A percentile compares a stretch with the other conserved stretches of the same genome.
These are phyloP conservation scores for Eupelmus urozonus DNA, from an alignment of 2,888 invertebrate genomes.

Conservation along the genomic window DNA sequence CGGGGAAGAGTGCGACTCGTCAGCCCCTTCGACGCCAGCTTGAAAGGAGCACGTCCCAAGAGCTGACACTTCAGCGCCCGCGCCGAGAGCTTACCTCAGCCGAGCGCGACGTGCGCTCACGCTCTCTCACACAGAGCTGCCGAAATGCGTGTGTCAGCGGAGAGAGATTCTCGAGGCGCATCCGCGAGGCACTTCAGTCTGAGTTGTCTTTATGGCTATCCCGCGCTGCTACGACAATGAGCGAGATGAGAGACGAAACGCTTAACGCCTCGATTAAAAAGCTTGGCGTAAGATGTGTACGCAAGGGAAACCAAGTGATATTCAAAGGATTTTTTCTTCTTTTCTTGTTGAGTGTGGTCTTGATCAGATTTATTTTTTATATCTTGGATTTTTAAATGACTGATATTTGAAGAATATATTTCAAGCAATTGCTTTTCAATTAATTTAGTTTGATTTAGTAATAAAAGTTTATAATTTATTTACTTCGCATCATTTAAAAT, in stretches of 20 bases:
- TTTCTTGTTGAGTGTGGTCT: too few relatives aligned
- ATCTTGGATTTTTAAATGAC: too few relatives aligned
- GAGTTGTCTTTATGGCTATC: constrained; percentile 1
- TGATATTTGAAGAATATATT: too few relatives aligned
- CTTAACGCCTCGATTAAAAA: constrained; percentile 28
- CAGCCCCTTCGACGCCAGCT: constrained; percentile 17
- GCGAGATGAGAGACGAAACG: constrained; percentile 1
- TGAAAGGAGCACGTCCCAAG: constrained; percentile 14
- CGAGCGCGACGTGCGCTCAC: neutral
- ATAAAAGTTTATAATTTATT: too few relatives aligned
- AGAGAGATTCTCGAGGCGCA: constrained; percentile 53
- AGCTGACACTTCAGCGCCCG: constrained; percentile 6
- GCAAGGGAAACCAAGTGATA: constrained; percentile 13
- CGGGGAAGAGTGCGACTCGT: neutral
- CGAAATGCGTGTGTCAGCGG: constrained; percentile 24
- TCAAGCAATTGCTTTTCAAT: too few relatives aligned
- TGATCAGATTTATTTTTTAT: too few relatives aligned
- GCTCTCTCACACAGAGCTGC: constrained; percentile 3
- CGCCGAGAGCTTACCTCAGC: constrained; percentile 14
- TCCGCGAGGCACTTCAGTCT: constrained; percentile 42
- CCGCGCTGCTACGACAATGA: constrained; percentile 10
- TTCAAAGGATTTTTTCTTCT: constrained; percentile 22
- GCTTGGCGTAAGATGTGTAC: neutral
- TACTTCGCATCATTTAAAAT: too few relatives aligned
- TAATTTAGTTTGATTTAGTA: too few relatives aligned